Conservation (phyloP, 1,140 invertebrate species). For the Apis cerana region DNA sequence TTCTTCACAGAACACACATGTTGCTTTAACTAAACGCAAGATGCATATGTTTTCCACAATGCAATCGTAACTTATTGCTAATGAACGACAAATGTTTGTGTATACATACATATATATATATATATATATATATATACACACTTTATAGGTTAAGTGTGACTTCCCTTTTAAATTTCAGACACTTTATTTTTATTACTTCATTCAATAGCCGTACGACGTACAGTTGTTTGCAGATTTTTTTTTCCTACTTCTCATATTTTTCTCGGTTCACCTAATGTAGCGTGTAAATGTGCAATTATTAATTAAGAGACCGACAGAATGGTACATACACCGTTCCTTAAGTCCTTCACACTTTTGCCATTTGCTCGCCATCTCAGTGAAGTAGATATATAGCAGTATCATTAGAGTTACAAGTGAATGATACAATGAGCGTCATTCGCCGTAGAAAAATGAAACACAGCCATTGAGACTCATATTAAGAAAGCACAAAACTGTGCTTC, state of each 20-base stretch:
- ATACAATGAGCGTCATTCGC: conserved; percentile 51
- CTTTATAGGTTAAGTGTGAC: conserved; percentile 30
- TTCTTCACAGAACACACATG: conserved; percentile 60
- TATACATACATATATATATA: not conserved
- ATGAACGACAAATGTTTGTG: conserved; percentile 57
- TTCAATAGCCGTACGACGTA: conserved; percentile 74
- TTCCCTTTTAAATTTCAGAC: conserved; percentile 41
- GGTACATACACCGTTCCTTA: conserved; percentile 76
- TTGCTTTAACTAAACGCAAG: conserved; percentile 39
- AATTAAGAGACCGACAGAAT: conserved; percentile 79
- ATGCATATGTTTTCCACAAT: conserved; percentile 26
- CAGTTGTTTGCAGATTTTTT: conserved; percentile 60
- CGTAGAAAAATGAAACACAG: conserved; percentile 25
- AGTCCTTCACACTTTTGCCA: conserved; percentile 38
- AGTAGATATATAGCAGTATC: conserved; percentile 61
- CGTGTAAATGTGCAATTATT: conserved; percentile 77
- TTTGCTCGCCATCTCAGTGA: conserved; percentile 49
- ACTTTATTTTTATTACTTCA: conserved; percentile 64
- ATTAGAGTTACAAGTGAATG: conserved; percentile 64
- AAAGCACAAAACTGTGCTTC: not conserved
- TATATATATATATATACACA: conserved; percentile 5
- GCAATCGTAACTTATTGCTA: conserved; percentile 59
- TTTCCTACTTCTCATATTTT: conserved; percentile 46
- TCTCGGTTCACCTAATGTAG: conserved; percentile 73
- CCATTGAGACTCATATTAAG: conserved; percentile 20